Evolutionary conservation across 2,113 vertebrate genomes (phyloP).

Genomic region (Phaetusa simplex): DNA sequence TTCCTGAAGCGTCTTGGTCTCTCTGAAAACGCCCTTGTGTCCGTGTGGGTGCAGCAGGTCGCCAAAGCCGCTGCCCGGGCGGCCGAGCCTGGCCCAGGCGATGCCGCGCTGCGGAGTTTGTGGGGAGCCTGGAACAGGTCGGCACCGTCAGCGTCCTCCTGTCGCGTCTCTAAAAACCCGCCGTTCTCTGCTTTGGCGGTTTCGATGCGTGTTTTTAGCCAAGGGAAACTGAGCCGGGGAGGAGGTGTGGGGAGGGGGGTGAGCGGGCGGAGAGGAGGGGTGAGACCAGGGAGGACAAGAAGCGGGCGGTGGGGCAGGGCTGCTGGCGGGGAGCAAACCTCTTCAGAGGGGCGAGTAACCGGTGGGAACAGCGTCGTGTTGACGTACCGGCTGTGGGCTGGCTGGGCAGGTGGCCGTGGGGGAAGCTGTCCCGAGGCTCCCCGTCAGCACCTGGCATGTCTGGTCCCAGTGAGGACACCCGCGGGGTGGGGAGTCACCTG

Average conservation of each 20-base stretch:
- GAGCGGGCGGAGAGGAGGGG: background rate
- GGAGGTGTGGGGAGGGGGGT: background rate
- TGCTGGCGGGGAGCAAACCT: background rate
- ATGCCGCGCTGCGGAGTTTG: rapidly evolving
- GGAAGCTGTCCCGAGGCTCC: background rate
- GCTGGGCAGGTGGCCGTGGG: background rate
- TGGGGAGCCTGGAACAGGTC: background rate
- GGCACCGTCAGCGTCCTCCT: rapidly evolving
- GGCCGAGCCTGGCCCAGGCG: rapidly evolving
- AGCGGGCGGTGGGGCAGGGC: background rate
- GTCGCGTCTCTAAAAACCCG: rapidly evolving
- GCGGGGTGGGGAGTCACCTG: background rate
- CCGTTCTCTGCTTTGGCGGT: rapidly evolving
- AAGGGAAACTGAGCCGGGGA: background rate
- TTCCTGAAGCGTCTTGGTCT: rapidly evolving
- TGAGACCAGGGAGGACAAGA: background rate
- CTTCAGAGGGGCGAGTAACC: background rate
- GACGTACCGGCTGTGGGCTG: rapidly evolving
- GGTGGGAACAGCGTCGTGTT: rapidly evolving
- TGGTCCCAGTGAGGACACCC: background rate
- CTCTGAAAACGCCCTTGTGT: rapidly evolving
- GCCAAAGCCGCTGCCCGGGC: rapidly evolving
- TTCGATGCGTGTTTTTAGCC: background rate
- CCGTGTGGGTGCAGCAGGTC: rapidly evolving
- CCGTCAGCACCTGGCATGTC: background rate